Conservation (phyloP, 2,888 invertebrate genomes). For the Baccha elongata region DNA sequence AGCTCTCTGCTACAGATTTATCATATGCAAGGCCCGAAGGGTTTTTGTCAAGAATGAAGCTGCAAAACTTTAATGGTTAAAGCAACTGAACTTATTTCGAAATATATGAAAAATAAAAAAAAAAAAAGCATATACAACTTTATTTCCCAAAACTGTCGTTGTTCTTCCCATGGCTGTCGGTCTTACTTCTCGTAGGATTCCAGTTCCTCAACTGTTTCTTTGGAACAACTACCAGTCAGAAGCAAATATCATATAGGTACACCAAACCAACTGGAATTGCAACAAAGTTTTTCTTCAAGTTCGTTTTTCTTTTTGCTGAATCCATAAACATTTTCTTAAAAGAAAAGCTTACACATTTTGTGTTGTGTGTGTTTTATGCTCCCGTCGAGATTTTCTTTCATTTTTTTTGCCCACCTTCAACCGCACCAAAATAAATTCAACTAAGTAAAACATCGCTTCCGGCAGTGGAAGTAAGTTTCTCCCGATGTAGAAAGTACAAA, state of each 20-base stretch:
- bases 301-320: slow-evolving; percentile 44
- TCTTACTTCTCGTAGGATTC: slow-evolving; percentile 43
- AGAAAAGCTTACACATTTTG: too few species aligned
- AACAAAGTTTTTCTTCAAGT: slow-evolving; percentile 56
- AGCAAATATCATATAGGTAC: slow-evolving; percentile 52
- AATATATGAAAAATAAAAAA: slow-evolving; percentile 19
- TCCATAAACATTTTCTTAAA: slow-evolving; percentile 33
- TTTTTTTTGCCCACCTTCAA: slow-evolving; percentile 67
- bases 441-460: slow-evolving; percentile 71
- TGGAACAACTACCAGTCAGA: slow-evolving; percentile 52
- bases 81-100: slow-evolving; percentile 13
- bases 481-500: slow-evolving; percentile 44
- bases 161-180: slow-evolving; percentile 53
- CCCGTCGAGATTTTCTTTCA: slow-evolving; percentile 51
- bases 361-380: slow-evolving; percentile 52
- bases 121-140: too few species aligned
- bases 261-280: slow-evolving; percentile 55
- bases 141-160: slow-evolving; percentile 34
- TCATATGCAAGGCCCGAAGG: too few species aligned
- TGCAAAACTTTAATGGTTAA: slow-evolving; percentile 35
- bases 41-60: too few species aligned
- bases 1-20: too few species aligned
- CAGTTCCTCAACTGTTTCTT: slow-evolving; percentile 41
- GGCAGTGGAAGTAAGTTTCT: slow-evolving; percentile 60
- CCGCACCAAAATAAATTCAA: slow-evolving; percentile 69